These are phyloP conservation scores for Istiophorus platypterus DNA, from an alignment of 2,113 vertebrate genomes.

Conservation along the genomic window DNA sequence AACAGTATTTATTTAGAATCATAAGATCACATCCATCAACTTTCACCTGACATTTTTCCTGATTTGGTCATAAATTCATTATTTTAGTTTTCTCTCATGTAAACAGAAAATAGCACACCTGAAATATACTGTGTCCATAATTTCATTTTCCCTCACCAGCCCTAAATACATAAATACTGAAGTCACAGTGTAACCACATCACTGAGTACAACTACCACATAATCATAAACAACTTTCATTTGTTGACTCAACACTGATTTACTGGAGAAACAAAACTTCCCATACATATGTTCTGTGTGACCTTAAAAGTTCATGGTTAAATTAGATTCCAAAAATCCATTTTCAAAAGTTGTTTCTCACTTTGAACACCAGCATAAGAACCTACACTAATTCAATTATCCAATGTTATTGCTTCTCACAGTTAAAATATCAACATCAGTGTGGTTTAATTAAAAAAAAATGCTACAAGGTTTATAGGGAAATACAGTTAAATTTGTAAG, in stretches of 20 bases:
- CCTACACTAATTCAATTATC: not conserved
- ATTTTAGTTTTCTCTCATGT: not conserved
- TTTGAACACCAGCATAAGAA: not conserved
- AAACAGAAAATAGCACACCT: not conserved
- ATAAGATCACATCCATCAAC: not conserved
- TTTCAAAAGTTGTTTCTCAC: no score
- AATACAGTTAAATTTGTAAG: not conserved
- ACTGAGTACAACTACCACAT: no score
- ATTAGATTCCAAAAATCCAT: not conserved
- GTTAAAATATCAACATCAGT: not conserved
- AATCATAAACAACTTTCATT: not conserved
- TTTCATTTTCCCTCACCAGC: not conserved
- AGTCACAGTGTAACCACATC: not conserved
- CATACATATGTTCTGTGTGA: not conserved
- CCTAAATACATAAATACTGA: not conserved
- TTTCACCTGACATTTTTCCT: not conserved
- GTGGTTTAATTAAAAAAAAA: not conserved
- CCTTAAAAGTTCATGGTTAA: not conserved
- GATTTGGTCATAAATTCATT: not conserved
- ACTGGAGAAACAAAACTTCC: not conserved
- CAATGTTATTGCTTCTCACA: not conserved
- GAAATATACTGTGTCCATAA: not conserved
- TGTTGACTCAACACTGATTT: not conserved
- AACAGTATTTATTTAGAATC: slow-evolving; percentile 3
- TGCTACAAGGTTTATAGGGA: not conserved